Evolutionary conservation across 2,113 vertebrate species (phyloP).

Genomic region (Microtus montanus): DNA sequence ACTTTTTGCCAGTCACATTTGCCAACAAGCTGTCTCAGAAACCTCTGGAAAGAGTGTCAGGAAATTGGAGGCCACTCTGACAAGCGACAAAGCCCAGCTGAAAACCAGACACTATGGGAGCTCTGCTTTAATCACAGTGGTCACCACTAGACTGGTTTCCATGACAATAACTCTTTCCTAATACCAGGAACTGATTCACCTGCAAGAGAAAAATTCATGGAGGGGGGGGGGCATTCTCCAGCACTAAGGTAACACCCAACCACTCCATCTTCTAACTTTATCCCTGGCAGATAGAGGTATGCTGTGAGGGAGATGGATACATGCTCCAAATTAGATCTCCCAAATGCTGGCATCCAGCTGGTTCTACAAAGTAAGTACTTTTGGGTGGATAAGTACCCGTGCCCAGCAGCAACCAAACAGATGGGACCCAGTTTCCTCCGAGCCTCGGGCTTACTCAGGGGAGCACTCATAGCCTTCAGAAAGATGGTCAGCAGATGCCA

Average conservation of each 20-base stretch:
- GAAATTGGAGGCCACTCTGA: neutral
- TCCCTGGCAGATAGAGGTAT: fast-evolving
- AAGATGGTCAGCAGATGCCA: no score
- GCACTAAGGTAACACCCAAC: neutral
- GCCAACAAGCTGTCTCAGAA: neutral
- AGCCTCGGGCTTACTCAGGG: neutral
- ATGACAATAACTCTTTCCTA: neutral
- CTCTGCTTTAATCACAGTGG: neutral
- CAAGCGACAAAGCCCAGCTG: neutral
- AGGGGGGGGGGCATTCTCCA: neutral
- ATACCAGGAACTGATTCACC: neutral
- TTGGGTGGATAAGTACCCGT: conserved; percentile 63
- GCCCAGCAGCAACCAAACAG: neutral
- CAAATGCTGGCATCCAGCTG: neutral
- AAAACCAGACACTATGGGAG: neutral
- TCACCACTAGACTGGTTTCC: conserved; percentile 39
- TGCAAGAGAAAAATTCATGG: neutral
- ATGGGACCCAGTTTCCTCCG: neutral
- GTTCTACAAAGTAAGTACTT: conserved; percentile 66
- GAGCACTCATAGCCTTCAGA: neutral
- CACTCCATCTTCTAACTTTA: fast-evolving
- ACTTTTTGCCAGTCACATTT: neutral
- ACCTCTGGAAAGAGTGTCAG: neutral
- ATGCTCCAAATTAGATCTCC: neutral
- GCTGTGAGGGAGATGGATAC: neutral